Base-by-base conservation (phyloP, 2,888 invertebrate species). In the Aporophyla lueneburgensis region DNA sequence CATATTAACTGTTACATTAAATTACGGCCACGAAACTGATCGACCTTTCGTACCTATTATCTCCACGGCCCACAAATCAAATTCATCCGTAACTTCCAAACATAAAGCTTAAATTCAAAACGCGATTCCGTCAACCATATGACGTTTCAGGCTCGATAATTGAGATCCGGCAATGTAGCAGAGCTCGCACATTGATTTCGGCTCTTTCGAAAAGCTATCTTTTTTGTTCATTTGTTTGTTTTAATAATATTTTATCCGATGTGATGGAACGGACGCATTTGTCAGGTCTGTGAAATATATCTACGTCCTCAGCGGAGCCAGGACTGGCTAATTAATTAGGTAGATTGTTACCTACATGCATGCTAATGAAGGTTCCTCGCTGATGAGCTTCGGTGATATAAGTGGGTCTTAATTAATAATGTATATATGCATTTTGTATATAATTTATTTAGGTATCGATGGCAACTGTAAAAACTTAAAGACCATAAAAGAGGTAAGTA, bases 1-100 rank as follows among this genome's bases (percentile, higher is more conserved):
- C 96, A 96, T 96, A 96, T 96, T 96, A 96, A 96, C 96, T 96
- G 96, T 96, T 95, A 96, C 96, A 95, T 96, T 96, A 96, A 96
- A 96, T 96, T 96, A 96, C 96, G 93, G 92, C 94, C 93, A 92
- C 93, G 88, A 91, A 95, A 94, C 93, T 91, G 93, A 93, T 93
- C 94, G 91, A 94, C 91, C 92, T 93, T 91, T 93, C 92, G 88
- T 91, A 92, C 94, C 93, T 95, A 95, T 93, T 94, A 93, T 92
- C 93, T 90, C 81, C 76, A 73, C 66, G 4, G 3, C 24, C 21
- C 12, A n/a, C 90, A 91, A 77, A 12, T 83, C 14, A 93, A 91
- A 89, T 82, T 51, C 67, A 40, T 86, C 91, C 80, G 66, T 91
- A 91, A 77, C 0, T 0, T 0, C 2, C 5, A 4, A 0, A 0